Evolutionary conservation across 1,140 invertebrate species (phyloP).

Genomic region (Eurosta solidaginis): DNA sequence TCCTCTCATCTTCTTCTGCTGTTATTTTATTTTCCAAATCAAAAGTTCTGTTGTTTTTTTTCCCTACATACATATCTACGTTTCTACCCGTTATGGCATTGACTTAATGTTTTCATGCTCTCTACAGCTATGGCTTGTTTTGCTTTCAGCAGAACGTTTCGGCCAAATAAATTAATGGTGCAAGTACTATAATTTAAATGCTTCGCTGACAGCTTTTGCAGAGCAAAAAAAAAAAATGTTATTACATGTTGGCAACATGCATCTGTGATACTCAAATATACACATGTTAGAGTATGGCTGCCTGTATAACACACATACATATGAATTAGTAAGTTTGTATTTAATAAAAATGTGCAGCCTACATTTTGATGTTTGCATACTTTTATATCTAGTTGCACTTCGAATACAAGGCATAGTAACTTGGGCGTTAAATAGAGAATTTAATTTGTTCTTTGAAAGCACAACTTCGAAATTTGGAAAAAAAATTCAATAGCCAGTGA

Average conservation of each 20-base stretch:
- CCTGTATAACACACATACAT: not conserved
- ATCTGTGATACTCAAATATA: not conserved
- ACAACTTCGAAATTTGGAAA: too few species aligned
- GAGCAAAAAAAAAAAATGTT: not conserved
- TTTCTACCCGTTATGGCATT: slow-evolving; percentile 10
- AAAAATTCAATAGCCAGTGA: too few species aligned
- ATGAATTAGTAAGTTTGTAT: too few species aligned
- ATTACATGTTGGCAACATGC: not conserved
- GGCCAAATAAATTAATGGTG: slow-evolving; percentile 20
- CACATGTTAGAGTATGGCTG: not conserved
- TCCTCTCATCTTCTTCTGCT: not conserved
- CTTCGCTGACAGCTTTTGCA: not conserved
- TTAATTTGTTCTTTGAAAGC: too few species aligned
- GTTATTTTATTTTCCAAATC: slow-evolving; percentile 7
- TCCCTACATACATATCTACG: too few species aligned
- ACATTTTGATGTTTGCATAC: too few species aligned
- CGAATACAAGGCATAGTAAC: too few species aligned
- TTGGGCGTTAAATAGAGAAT: too few species aligned
- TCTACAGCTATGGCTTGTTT: not conserved
- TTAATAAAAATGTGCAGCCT: too few species aligned
- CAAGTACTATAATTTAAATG: slow-evolving; percentile 27
- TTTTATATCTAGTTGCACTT: too few species aligned
- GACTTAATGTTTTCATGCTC: slow-evolving; percentile 9
- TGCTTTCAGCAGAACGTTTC: not conserved
- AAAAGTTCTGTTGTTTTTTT: slow-evolving; percentile 23